phyloP scores from a whole-genome alignment of 2,888 invertebrate species.

The Lasioglossum leucozonium region DNA sequence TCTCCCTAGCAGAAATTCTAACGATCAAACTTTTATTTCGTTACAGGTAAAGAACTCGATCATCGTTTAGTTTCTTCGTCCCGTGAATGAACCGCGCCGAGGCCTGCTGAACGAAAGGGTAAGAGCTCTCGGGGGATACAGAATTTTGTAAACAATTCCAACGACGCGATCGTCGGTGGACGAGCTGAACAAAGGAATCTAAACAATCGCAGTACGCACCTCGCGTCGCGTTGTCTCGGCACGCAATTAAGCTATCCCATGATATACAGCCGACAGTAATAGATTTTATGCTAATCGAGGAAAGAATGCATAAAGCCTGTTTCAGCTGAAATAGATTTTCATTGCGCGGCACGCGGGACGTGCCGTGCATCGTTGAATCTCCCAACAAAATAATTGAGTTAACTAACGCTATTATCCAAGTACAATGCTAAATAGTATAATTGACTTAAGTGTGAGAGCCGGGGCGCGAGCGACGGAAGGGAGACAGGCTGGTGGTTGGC shows the following conservation, averaged over 20 bases:
- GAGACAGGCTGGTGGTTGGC: conserved; percentile 13
- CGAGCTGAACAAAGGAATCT: neutral
- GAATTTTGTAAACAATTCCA: neutral
- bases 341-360: conserved; percentile 50
- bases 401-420: conserved; percentile 77
- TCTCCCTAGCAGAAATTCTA: neutral
- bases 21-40: neutral
- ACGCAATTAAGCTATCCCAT: neutral
- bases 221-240: neutral
- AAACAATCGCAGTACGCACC: neutral
- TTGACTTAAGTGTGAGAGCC: conserved; percentile 76
- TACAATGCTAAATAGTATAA: conserved; percentile 81
- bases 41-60: neutral
- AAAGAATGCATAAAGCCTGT: conserved; percentile 40
- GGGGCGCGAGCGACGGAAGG: conserved; percentile 12
- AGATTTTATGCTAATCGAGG: conserved; percentile 38
- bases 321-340: conserved; percentile 53
- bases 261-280: conserved; percentile 26
- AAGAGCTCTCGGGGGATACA: neutral
- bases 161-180: neutral
- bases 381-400: conserved; percentile 75
- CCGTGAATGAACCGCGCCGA: neutral
- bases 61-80: neutral
- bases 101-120: neutral
- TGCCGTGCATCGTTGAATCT: conserved; percentile 61